Base-by-base conservation (phyloP, 2,888 invertebrate genomes). In the Tenthredo livida region DNA sequence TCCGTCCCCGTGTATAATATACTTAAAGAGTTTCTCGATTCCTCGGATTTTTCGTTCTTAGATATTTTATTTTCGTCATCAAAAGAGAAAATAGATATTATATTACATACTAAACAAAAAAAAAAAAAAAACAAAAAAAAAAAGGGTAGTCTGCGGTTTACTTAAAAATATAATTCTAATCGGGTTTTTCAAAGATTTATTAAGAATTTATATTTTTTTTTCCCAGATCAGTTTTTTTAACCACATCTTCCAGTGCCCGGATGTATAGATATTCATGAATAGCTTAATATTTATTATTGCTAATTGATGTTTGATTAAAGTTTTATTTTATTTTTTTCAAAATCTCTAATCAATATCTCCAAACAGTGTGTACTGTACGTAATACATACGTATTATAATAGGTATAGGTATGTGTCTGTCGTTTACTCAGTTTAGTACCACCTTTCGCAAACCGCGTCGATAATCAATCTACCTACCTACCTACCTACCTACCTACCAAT, bases 1-100 rank as follows among this genome's bases (percentile, higher is more conserved):
- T 83, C 86, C 87, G 80, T 77, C 17, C 54, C 47, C 50, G 47
- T 50, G n/a, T 77, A 29, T 40, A 73, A 73, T 12, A 73, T 12
- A n/a, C 43, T 7, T 54, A n/a, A 17, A n/a, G 54, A 54, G 54
- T n/a, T 54, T n/a, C n/a, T 54, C 54, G 54, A 54, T 54, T n/a
- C n/a, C n/a, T 54, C 6, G n/a, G 54, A 17, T 54, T 54, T 54
- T 54, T n/a, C 7, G 7, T 61, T 61, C 2, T 61, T 61, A 12
- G 12, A 25, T 25, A 1, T 25, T 10, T 25, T 10, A 9, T 61
- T 25, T 21, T 61, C 61, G 25, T 61, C 21, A 2, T 61, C 10
- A 25, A 25, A 61, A 61, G 17, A 61, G 3, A 61, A 61, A 61
- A 10, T 10, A 2, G 21, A 10, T 2, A 25, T 21, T 29, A n/a